phyloP scores from a whole-genome alignment of 2,113 vertebrate genomes.

The Istiophorus platypterus region DNA sequence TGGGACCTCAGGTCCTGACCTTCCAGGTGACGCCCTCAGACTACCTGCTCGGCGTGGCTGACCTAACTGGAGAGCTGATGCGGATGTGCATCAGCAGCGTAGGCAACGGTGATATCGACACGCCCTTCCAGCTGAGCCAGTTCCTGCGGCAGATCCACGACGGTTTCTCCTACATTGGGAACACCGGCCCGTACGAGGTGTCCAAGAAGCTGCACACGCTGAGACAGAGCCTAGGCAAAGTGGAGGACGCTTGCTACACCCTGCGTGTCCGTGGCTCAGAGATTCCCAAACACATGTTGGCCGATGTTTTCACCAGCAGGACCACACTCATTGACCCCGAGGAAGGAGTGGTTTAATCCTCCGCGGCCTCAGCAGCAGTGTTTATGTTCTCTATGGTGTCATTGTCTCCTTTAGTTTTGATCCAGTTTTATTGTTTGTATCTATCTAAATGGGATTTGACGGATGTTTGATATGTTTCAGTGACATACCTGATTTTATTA shows the following conservation, averaged over 20 bases:
- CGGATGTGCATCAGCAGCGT: slow-evolving; percentile 97
- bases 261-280: slow-evolving; percentile 95
- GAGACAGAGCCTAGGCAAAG: slow-evolving; percentile 95
- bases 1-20: slow-evolving; percentile 69
- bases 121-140: slow-evolving; percentile 95
- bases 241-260: slow-evolving; percentile 96
- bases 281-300: slow-evolving; percentile 97
- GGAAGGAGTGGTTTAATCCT: slow-evolving; percentile 87
- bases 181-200: slow-evolving; percentile 97
- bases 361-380: background rate
- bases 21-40: slow-evolving; percentile 94
- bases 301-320: slow-evolving; percentile 93
- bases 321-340: slow-evolving; percentile 90
- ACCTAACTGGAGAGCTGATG: slow-evolving; percentile 97
- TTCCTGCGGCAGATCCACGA: slow-evolving; percentile 96
- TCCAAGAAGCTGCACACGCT: slow-evolving; percentile 96
- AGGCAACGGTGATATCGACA: slow-evolving; percentile 97
- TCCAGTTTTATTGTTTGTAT: slow-evolving; percentile 27
- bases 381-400: slow-evolving; percentile 1
- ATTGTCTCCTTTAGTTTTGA: slow-evolving; percentile 5
- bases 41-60: slow-evolving; percentile 96
- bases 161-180: slow-evolving; percentile 96
- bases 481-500: slow-evolving; percentile 34
- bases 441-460: slow-evolving; percentile 39
- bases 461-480: slow-evolving; percentile 27